phyloP scores from a whole-genome alignment of 2,797 vertebrate species.

The Pipistrellus pipistrellus region DNA sequence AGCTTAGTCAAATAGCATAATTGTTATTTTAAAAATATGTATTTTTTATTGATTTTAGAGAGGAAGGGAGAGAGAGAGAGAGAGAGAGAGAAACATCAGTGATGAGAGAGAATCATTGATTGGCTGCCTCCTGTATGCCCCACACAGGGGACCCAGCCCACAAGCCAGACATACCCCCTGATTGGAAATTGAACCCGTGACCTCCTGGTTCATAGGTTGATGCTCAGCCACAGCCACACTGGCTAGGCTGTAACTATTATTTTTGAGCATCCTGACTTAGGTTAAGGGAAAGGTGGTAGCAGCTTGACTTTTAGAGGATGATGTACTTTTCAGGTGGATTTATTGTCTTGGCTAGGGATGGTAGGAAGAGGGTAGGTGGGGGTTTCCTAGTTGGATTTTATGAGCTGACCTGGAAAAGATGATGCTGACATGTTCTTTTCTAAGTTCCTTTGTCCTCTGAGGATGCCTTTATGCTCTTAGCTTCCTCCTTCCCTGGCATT shows the following conservation, averaged over 20 bases:
- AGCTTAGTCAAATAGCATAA: background rate
- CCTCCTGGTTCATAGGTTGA: too few species aligned
- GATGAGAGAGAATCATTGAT: too few species aligned
- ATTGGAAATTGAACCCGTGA: too few species aligned
- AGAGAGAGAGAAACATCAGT: too few species aligned
- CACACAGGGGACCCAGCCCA: too few species aligned
- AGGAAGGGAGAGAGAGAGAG: too few species aligned
- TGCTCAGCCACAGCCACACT: too few species aligned
- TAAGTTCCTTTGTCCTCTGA: slow-evolving; percentile 23
- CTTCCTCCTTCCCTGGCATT: background rate
- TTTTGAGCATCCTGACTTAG: slow-evolving; percentile 41
- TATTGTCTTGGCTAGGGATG: slow-evolving; percentile 9
- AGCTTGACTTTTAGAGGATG: slow-evolving; percentile 39
- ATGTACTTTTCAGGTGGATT: slow-evolving; percentile 38
- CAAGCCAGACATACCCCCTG: too few species aligned
- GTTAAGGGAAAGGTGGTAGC: background rate
- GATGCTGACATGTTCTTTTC: background rate
- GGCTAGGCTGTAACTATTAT: background rate
- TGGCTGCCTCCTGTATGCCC: too few species aligned
- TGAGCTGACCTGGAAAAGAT: slow-evolving; percentile 3
- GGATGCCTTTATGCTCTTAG: background rate
- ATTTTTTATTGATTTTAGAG: background rate
- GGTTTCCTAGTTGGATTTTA: slow-evolving; percentile 26
- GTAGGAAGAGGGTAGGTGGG: background rate
- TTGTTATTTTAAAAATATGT: too few species aligned